Base-by-base conservation (phyloP, 2,888 invertebrate species). In the Hypomecis atomaria region DNA sequence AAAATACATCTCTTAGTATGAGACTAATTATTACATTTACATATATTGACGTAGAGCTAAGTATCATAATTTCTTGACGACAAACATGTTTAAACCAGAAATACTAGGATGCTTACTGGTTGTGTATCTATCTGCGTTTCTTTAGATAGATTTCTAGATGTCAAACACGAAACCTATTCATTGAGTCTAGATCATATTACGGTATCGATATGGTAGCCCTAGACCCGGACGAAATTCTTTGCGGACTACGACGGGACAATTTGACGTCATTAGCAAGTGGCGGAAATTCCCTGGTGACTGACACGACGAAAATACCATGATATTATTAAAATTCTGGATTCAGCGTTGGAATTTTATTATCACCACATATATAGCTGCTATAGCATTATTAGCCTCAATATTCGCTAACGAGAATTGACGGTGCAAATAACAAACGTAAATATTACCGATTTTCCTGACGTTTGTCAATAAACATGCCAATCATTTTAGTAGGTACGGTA, bases 231-330 rank as follows among this genome's bases (percentile, higher is more conserved):
- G 7, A 55, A 85, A 87, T 88, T 85, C 83, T 80, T 82, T 79
- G 78, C 70, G 84, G 83, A 81, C 81, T 76, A 80, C 78, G 75
- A 66, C 79, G 76, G 76, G 78, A 82, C 82, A 81, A 84, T 85
- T 84, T 81, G 77, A 75, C 74, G 80, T 88, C 88, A 87, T 90
- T 88, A 88, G 81, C 78, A 81, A 79, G 83, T 76, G 82, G 80
- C 77, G 79, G 79, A 78, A 83, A 89, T 87, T 88, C 87, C 79
- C 70, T 61, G 63, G 77, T 77, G 79, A 82, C 83, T 66, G 68
- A 65, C 63, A 66, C 53, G 61, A 57, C 54, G 60, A 55, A 63
- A 63, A 63, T 67, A 60, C 74, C 74, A 79, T 55, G 11, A 57
- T 83, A 86, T 87, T 83, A 86, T 87, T 86, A 81, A 81, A 82